Evolutionary conservation across 2,113 vertebrate species (phyloP).

Genomic region (Leucopsar rothschildi): DNA sequence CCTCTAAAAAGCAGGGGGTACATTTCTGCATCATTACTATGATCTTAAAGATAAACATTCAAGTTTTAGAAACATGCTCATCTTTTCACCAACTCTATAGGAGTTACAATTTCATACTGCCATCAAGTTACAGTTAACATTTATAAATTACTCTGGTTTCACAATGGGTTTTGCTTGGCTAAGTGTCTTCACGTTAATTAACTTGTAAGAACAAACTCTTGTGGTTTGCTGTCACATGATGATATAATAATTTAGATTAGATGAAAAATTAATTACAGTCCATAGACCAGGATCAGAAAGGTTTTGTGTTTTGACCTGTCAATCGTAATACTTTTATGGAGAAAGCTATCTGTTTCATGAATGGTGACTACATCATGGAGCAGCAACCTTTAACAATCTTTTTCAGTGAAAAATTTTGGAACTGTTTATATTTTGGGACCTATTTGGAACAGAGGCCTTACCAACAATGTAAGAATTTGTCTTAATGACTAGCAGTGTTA

Average conservation of each 20-base stretch:
- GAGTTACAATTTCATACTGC: slow-evolving; percentile 19
- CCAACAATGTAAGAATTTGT: not conserved
- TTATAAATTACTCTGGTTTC: slow-evolving; percentile 56
- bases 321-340: not conserved
- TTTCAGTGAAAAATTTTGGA: not conserved
- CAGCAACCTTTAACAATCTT: not conserved
- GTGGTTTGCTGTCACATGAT: slow-evolving; percentile 34
- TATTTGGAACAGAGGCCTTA: not conserved
- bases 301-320: slow-evolving; percentile 21
- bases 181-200: slow-evolving; percentile 51
- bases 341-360: not conserved
- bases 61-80: not conserved
- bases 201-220: slow-evolving; percentile 28
- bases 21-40: not conserved
- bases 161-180: slow-evolving; percentile 56
- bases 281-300: slow-evolving; percentile 1
- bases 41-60: not conserved
- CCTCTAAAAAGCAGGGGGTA: not conserved
- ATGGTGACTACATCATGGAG: not conserved
- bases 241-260: slow-evolving; percentile 29
- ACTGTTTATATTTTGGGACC: not conserved
- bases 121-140: slow-evolving; percentile 51
- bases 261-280: slow-evolving; percentile 48
- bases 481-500: not conserved
- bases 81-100: not conserved